phyloP scores from a whole-genome alignment of 2,797 vertebrate genomes.

The Thaleichthys pacificus region DNA sequence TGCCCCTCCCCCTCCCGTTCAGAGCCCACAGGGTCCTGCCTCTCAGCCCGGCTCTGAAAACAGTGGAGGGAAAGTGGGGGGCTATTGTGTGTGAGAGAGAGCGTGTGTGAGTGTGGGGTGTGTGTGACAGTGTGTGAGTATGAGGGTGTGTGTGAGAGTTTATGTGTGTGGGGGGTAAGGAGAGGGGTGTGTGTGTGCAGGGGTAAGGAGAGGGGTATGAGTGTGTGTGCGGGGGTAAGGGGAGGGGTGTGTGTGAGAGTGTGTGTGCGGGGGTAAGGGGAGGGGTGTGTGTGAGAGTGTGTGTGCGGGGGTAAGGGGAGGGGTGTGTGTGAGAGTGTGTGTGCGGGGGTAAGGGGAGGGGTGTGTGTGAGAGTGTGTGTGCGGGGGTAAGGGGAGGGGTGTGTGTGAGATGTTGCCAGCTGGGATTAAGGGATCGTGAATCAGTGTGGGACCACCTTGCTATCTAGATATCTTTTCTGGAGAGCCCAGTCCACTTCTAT shows the following conservation, averaged over 20 bases:
- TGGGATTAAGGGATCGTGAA: conserved; percentile 69
- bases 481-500: background rate
- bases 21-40: conserved; percentile 34
- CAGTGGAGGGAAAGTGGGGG: conserved; percentile 45
- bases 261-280: too few relatives aligned
- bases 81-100: background rate
- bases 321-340: conserved; percentile 51
- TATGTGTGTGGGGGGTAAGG: conserved; percentile 23
- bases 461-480: conserved; percentile 53
- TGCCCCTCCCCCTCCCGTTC: background rate
- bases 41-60: conserved; percentile 49
- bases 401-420: conserved; percentile 68
- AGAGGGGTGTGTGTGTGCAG: conserved; percentile 33
- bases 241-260: too few relatives aligned
- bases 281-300: background rate
- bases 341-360: too few relatives aligned
- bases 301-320: conserved; percentile 32
- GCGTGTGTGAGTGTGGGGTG: conserved; percentile 5
- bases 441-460: conserved; percentile 65
- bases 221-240: too few relatives aligned
- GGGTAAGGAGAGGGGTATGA: background rate
- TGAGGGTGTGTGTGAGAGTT: too few relatives aligned
- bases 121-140: background rate
- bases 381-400: conserved; percentile 39
- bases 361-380: conserved; percentile 10